phyloP scores from a whole-genome alignment of 2,888 invertebrate genomes.

The Lasioglossum leucozonium region DNA sequence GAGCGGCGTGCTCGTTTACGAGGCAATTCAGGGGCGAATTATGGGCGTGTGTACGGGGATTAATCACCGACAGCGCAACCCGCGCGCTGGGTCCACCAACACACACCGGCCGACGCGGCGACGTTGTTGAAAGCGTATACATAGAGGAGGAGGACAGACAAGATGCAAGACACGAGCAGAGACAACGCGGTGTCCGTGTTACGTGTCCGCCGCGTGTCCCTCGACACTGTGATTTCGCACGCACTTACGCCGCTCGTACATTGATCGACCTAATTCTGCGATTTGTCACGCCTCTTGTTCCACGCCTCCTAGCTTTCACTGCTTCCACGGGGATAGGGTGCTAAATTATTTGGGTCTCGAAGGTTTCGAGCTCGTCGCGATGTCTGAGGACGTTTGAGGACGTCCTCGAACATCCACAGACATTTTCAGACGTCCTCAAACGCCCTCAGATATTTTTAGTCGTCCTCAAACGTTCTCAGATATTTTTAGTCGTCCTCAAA shows the following conservation, averaged over 20 bases:
- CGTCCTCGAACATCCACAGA: no score
- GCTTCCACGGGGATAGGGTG: constrained; percentile 69
- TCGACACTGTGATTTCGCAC: constrained; percentile 52
- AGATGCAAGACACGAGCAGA: constrained; percentile 33
- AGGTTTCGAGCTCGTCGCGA: no score
- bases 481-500: no score
- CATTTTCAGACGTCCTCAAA: no score
- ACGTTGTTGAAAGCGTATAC: not conserved
- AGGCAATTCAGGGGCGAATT: constrained; percentile 75
- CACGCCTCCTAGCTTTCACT: constrained; percentile 78
- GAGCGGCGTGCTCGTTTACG: constrained; percentile 63
- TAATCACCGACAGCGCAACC: constrained; percentile 62
- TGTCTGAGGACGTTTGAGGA: no score
- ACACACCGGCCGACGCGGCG: constrained; percentile 20
- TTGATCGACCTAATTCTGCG: constrained; percentile 77
- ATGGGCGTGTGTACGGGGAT: constrained; percentile 70
- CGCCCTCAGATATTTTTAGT: no score
- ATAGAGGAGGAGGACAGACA: constrained; percentile 13
- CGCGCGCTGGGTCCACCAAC: constrained; percentile 33
- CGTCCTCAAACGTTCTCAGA: no score
- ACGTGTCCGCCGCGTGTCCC: not conserved
- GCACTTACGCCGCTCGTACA: constrained; percentile 62
- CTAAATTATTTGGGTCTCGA: constrained; percentile 30
- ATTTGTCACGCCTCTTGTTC: constrained; percentile 80
- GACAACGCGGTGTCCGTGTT: constrained; percentile 13